A percentile compares a stretch with the other conserved stretches of the same genome.
These are phyloP conservation scores for Argyresthia goedartella DNA, from an alignment of 2,888 invertebrate genomes.

Conservation along the genomic window DNA sequence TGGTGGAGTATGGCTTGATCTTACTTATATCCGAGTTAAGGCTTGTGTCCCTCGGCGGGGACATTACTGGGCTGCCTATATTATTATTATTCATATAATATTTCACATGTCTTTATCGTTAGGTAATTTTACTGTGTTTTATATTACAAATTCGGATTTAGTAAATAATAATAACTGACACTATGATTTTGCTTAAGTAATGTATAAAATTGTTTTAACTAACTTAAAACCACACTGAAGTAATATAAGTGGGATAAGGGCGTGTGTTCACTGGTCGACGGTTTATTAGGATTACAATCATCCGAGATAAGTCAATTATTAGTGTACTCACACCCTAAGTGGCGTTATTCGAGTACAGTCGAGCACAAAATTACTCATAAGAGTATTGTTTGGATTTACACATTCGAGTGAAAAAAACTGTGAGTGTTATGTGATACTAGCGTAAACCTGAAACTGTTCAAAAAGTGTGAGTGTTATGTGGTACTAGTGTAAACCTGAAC, in stretches of 20 bases:
- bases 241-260: slow-evolving; percentile 32
- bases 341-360: slow-evolving; percentile 23
- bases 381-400: too few species aligned
- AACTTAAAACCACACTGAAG: slow-evolving; percentile 32
- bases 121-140: too few species aligned
- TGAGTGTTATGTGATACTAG: background rate
- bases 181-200: background rate
- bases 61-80: background rate
- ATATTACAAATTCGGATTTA: too few species aligned
- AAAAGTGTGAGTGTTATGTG: too few species aligned
- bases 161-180: background rate
- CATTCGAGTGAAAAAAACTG: background rate
- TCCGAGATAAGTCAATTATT: slow-evolving; percentile 63
- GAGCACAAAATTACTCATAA: slow-evolving; percentile 15
- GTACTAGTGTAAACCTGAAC: too few species aligned
- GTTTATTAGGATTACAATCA: slow-evolving; percentile 32
- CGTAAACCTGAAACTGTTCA: too few species aligned
- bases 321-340: slow-evolving; percentile 51
- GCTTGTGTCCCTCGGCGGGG: background rate
- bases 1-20: too few species aligned
- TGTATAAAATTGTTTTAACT: background rate
- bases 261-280: slow-evolving; percentile 19
- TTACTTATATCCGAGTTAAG: too few species aligned
- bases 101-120: too few species aligned
- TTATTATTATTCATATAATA: too few species aligned